A percentile compares a stretch with the other conserved stretches of the same genome.
Evolutionary conservation across 2,888 invertebrate genomes (phyloP).

Genomic region (Tridacna gigas): DNA sequence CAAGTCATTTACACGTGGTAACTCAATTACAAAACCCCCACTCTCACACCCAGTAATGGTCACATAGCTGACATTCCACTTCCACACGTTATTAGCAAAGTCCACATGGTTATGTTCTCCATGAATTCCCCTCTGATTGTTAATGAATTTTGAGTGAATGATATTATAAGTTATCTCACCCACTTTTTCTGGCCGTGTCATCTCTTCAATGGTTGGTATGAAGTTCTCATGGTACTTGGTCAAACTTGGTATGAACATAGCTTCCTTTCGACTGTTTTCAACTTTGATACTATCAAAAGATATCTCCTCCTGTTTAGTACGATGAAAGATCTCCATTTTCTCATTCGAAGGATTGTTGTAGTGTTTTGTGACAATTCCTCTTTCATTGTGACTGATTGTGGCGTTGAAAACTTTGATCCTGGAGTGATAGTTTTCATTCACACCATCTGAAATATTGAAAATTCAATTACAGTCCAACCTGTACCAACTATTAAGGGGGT

Average conservation of each 20-base stretch:
- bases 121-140: constrained; percentile 93
- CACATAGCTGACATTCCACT: constrained; percentile 95
- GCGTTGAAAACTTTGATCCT: constrained; percentile 72
- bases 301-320: constrained; percentile 80
- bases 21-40: constrained; percentile 94
- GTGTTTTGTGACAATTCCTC: constrained; percentile 83
- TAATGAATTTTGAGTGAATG: constrained; percentile 92
- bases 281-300: constrained; percentile 74
- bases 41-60: constrained; percentile 93
- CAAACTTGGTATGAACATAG: constrained; percentile 83
- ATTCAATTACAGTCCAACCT: background rate
- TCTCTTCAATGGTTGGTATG: constrained; percentile 82
- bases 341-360: constrained; percentile 84
- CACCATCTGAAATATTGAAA: constrained; percentile 40
- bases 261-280: constrained; percentile 76
- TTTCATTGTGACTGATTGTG: constrained; percentile 74
- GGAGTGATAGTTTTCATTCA: constrained; percentile 46
- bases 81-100: constrained; percentile 98
- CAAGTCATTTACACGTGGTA: constrained; percentile 91
- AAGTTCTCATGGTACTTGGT: constrained; percentile 84
- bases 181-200: constrained; percentile 90
- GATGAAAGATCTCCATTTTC: constrained; percentile 81
- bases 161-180: constrained; percentile 90
- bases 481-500: background rate
- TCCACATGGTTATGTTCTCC: constrained; percentile 95